Percentiles rank a stretch among this genome's conserved stretches.
Evolutionary conservation across 2,113 vertebrate species (phyloP).

Genomic region (Nycticryphes semicollaris): DNA sequence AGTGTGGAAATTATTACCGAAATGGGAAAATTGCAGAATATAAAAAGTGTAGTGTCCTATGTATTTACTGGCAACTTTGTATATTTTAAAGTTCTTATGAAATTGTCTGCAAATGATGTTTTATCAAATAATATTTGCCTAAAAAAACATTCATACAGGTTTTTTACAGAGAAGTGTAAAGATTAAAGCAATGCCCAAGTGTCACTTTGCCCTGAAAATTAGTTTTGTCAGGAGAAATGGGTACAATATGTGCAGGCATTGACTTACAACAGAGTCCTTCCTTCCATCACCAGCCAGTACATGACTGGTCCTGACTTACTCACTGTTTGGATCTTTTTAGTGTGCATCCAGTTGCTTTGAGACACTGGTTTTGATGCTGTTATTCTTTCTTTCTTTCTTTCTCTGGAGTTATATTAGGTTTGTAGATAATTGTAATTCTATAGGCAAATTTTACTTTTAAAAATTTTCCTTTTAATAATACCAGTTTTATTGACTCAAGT

Average conservation of each 20-base stretch:
- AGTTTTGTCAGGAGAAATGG: neutral
- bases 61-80: neutral
- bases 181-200: neutral
- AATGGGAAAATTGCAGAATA: neutral
- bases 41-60: neutral
- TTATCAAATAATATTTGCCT: neutral
- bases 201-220: neutral
- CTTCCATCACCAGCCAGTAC: neutral
- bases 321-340: neutral
- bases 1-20: neutral
- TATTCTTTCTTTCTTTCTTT: neutral
- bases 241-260: neutral
- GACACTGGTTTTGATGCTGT: neutral
- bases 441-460: neutral
- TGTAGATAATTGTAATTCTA: neutral
- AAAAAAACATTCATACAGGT: neutral
- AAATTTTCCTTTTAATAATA: neutral
- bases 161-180: neutral
- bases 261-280: neutral
- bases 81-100: neutral
- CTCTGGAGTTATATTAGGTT: neutral
- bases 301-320: neutral
- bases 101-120: neutral
- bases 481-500: neutral
- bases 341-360: neutral